These are phyloP conservation scores for Dryoscopus gambensis DNA, from an alignment of 2,113 vertebrate genomes.

Conservation along the genomic window DNA sequence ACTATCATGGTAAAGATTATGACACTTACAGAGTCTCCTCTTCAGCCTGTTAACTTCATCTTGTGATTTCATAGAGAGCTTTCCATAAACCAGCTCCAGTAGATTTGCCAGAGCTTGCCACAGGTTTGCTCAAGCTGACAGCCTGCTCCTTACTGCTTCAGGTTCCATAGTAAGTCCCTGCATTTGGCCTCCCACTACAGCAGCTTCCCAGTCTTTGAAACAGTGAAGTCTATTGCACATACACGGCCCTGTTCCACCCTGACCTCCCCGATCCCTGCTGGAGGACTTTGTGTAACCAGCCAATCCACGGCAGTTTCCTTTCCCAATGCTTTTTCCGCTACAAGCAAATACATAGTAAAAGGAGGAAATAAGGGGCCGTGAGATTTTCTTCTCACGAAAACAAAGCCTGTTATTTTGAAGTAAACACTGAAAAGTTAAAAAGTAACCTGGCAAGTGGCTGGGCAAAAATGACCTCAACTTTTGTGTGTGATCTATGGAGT, in stretches of 20 bases:
- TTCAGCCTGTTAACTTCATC: not conserved
- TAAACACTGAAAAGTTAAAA: not conserved
- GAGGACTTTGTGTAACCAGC: not conserved
- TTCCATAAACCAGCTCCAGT: not conserved
- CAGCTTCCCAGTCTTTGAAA: not conserved
- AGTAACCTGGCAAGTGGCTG: not conserved
- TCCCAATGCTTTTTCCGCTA: conserved; percentile 27
- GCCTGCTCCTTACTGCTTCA: not conserved
- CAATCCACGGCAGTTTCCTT: conserved; percentile 12
- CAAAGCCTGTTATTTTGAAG: conserved; percentile 1
- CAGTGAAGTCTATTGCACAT: not conserved
- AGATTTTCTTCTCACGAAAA: conserved; percentile 5
- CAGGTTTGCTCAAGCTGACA: not conserved
- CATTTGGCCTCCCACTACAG: not conserved
- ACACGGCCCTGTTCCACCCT: not conserved
- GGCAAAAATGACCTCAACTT: not conserved
- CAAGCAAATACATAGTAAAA: not conserved
- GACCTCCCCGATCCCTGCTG: not conserved
- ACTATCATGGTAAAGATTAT: not conserved
- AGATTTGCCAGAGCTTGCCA: not conserved
- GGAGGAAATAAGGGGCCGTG: conserved; percentile 19
- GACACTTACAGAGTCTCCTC: not conserved
- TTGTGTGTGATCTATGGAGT: not conserved
- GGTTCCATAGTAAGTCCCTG: not conserved
- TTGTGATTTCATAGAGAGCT: not conserved